These are phyloP conservation scores for Stylophora pistillata DNA, from an alignment of 64 coral and sea anemone species.

Conservation along the genomic window DNA sequence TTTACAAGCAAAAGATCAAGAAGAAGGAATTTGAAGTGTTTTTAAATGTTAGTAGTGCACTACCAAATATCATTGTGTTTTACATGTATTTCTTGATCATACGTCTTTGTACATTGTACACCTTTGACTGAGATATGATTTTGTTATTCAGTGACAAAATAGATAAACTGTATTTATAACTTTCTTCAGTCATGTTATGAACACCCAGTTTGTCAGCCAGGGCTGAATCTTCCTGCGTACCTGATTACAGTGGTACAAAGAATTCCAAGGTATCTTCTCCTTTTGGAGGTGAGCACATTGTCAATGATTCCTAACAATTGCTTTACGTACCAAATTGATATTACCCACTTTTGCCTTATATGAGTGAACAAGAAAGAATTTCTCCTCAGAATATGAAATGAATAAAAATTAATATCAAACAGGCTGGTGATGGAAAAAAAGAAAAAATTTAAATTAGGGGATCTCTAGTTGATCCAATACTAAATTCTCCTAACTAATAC, in stretches of 20 bases:
- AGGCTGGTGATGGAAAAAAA: too few relatives aligned
- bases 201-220: slow-evolving; percentile 84
- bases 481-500: too few relatives aligned
- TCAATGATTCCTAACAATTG: not conserved
- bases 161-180: not conserved
- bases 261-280: slow-evolving; percentile 90
- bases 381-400: too few relatives aligned
- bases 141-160: not conserved
- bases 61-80: too few relatives aligned
- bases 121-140: not conserved
- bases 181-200: slow-evolving; percentile 68
- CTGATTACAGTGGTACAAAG: slow-evolving; percentile 96
- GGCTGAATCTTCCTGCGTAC: slow-evolving; percentile 79
- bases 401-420: too few relatives aligned
- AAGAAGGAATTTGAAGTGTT: slow-evolving; percentile 96
- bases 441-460: too few relatives aligned
- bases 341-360: too few relatives aligned
- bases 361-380: too few relatives aligned
- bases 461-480: too few relatives aligned
- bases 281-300: slow-evolving; percentile 61
- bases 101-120: not conserved
- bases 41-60: slow-evolving; percentile 63
- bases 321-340: too few relatives aligned
- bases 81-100: not conserved
- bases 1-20: slow-evolving; percentile 75